Evolutionary conservation across 2,888 invertebrate genomes (phyloP).

Genomic region (Nematopogon swammerdamellus): DNA sequence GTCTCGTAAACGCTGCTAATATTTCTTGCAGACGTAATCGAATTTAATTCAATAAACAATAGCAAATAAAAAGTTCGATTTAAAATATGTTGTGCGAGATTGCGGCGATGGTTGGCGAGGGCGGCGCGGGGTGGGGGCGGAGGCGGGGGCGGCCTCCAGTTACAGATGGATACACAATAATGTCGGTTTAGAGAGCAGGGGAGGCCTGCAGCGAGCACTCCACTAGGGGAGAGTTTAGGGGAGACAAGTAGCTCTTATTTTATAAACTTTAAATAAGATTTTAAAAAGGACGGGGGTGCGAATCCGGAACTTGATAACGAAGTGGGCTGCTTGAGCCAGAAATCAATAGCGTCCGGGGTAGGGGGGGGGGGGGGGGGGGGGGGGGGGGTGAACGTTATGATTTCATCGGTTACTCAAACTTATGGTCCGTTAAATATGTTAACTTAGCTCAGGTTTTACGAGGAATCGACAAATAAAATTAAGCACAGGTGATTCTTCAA

Average conservation of each 20-base stretch:
- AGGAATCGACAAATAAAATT: too few species aligned
- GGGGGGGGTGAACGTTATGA: too few species aligned
- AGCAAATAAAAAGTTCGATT: constrained; percentile 50
- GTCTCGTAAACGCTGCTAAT: neutral
- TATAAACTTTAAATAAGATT: constrained; percentile 56
- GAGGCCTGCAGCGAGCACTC: too few species aligned
- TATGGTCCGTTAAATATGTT: too few species aligned
- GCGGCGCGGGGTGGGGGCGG: too few species aligned
- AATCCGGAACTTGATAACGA: neutral
- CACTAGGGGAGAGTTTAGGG: too few species aligned
- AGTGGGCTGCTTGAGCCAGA: neutral
- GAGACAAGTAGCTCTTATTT: constrained; percentile 40
- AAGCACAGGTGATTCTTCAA: too few species aligned
- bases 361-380: too few species aligned
- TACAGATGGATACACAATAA: constrained; percentile 56
- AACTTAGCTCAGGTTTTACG: too few species aligned
- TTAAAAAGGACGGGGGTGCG: constrained; percentile 26
- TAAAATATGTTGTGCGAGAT: constrained; percentile 48
- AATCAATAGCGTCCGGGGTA: neutral
- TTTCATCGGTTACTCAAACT: too few species aligned
- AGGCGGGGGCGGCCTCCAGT: too few species aligned
- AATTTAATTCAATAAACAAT: constrained; percentile 25
- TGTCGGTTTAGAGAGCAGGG: constrained; percentile 13
- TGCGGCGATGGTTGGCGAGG: constrained; percentile 23
- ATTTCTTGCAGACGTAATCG: constrained; percentile 49